phyloP scores from a whole-genome alignment of 2,797 vertebrate genomes.

The Mormyrus hasselquistii region DNA sequence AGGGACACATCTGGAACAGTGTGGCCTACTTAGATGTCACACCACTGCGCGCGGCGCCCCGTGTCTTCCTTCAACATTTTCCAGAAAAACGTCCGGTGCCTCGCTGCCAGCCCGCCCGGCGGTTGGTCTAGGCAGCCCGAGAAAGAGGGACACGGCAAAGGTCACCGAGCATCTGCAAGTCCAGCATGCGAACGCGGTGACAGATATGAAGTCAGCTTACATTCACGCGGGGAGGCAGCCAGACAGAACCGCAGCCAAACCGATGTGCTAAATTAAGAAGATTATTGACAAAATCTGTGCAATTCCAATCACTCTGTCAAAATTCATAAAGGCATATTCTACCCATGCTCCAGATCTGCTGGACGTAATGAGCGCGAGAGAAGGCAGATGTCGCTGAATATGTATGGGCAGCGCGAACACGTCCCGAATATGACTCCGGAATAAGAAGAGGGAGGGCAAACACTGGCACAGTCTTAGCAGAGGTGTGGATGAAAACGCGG shows the following conservation, averaged over 20 bases:
- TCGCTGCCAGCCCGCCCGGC: background rate
- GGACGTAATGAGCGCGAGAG: background rate
- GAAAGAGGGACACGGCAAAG: background rate
- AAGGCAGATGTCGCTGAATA: constrained; percentile 9
- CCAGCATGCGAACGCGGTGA: background rate
- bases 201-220: background rate
- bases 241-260: background rate
- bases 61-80: background rate
- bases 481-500: background rate
- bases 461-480: background rate
- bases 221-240: background rate
- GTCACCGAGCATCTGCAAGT: background rate
- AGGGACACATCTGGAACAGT: background rate
- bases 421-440: background rate
- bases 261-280: background rate
- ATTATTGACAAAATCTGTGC: background rate
- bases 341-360: background rate
- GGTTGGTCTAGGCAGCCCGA: background rate
- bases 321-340: background rate
- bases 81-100: background rate
- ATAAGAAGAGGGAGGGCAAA: background rate
- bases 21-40: background rate
- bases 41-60: background rate
- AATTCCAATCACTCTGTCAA: constrained; percentile 4
- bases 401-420: background rate